A percentile compares a stretch with the other conserved stretches of the same genome.
Conservation (phyloP, 2,797 vertebrate species). For the Adelosebastes latens region DNA sequence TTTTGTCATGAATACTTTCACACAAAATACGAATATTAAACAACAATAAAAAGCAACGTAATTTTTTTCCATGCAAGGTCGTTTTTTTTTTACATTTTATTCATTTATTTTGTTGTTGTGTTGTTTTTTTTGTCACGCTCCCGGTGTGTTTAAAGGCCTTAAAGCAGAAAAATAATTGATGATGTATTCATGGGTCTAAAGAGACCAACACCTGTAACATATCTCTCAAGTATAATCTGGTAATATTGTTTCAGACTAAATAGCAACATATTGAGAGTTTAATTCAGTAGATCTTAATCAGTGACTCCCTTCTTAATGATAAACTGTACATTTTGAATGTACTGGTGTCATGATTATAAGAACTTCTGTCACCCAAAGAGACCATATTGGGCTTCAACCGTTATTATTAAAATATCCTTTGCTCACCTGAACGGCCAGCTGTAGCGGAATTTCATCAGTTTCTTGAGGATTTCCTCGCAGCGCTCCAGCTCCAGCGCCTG, state of each 20-base stretch:
- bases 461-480: conserved; percentile 94
- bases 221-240: neutral
- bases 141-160: too few species aligned
- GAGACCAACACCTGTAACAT: neutral
- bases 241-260: neutral
- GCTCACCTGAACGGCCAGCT: conserved; percentile 98
- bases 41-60: too few species aligned
- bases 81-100: too few species aligned
- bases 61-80: too few species aligned
- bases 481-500: conserved; percentile 91
- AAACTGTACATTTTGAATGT: neutral
- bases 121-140: too few species aligned
- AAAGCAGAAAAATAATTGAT: neutral
- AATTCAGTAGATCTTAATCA: neutral
- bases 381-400: neutral
- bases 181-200: neutral
- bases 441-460: conserved; percentile 93
- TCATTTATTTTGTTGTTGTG: too few species aligned
- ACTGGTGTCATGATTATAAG: neutral
- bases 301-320: neutral
- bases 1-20: too few species aligned
- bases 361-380: neutral
- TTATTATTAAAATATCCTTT: too few species aligned
- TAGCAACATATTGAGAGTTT: neutral
- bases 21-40: too few species aligned